Evolutionary conservation across 2,113 vertebrate species (phyloP), one percentile per base, ranked within the genome.

Genomic region (Tinamus guttatus): DNA sequence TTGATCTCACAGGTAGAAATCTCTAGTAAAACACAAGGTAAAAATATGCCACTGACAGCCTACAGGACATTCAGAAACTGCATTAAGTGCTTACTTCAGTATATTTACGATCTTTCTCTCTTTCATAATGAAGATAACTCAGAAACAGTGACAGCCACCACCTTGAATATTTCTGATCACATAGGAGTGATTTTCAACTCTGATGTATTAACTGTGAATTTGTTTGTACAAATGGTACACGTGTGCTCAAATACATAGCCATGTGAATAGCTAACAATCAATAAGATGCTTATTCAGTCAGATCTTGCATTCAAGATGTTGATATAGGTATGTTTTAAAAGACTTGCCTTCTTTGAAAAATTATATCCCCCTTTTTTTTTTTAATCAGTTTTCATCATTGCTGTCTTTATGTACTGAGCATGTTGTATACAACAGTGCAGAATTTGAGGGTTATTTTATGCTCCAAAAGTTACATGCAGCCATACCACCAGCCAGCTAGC

Each of bases 1-100:
- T 91, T 91, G 98, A 98, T 95, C 98, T 98, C 54, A 95, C 43
- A 34, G 91, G 58, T 41, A 80, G 65, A 89, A 99, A 99, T 84
- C 98, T 97, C 98, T 99, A 91, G 87, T 21, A 38, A 97, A 94
- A 80, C 76, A 92, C 17, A 81, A 73, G 17, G 30, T 70, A 82
- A 93, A 95, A 92, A 93, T 94, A 94, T 60, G 20, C 47, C 85
- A 97, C 5, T 87, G 34, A 92, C 28, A 92, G 76, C 43, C 36
- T 83, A 56, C 32, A 64, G 47, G 54, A 87, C 21, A 89, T 85
- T 94, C 65, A 79, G 54, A 83, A 81, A 74, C 38, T 90, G 95
- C n/a, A 63, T 49, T 73, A 96, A 97, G 76, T 32, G 19, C 45
- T 18, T 62, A 71, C 73, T 70, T 74, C 17, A 71, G 56, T 41